phyloP scores from a whole-genome alignment of 1,140 invertebrate genomes.

The Popillia japonica region DNA sequence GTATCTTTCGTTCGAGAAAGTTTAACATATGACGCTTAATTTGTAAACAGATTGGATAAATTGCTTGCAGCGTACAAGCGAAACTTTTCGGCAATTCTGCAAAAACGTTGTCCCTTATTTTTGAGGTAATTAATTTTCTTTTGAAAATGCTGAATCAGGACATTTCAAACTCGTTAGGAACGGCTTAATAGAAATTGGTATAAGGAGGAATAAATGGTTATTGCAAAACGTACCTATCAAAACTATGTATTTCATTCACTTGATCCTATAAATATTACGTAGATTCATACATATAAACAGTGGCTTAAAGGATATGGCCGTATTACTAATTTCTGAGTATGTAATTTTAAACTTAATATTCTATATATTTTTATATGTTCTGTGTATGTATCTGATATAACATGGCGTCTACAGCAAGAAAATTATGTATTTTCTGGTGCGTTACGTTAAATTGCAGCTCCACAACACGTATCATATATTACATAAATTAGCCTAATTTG shows the following conservation, averaged over 20 bases:
- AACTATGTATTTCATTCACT: no score
- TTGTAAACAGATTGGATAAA: neutral
- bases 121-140: slow-evolving; percentile 24
- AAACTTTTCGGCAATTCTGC: slow-evolving; percentile 13
- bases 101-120: neutral
- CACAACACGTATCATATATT: neutral
- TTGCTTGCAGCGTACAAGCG: neutral
- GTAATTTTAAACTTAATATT: no score
- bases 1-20: neutral
- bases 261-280: no score
- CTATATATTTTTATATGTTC: no score
- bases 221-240: no score
- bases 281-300: no score
- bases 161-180: neutral
- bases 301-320: no score
- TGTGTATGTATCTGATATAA: no score
- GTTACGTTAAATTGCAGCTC: neutral
- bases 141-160: slow-evolving; percentile 1
- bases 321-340: no score
- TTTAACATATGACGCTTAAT: neutral
- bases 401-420: neutral
- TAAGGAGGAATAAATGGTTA: neutral
- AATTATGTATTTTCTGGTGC: neutral
- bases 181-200: neutral
- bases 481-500: neutral